Base-by-base conservation (phyloP, 2,888 invertebrate species). In the Drosophila infuscata region DNA sequence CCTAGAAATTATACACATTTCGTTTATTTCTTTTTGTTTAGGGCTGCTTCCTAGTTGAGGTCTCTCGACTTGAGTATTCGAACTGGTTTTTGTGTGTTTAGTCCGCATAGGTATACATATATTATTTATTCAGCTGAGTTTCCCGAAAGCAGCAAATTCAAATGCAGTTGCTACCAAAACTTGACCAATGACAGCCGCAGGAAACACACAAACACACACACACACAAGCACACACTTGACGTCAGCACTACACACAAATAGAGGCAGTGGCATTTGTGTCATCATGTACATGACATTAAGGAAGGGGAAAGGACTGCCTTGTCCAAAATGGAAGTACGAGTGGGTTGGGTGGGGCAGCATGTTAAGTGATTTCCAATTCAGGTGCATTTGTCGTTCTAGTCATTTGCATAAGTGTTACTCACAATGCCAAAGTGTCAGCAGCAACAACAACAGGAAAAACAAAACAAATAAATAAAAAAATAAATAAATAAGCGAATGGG, bases 351-450 rank as follows among this genome's bases (percentile, higher is more conserved):
- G 33, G 15, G 11, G 38, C 38, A 56, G 56, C 59, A 48, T 56
- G 81, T 71, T 85, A 83, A 85, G 87, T 85, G 84, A 88, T 85
- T 85, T 88, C 70, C 88, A 85, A 88, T 85, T 88, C 84, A 85
- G 84, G 83, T 83, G 83, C 81, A 75, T 79, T 69, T 79, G 79
- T 82, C 79, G 68, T 59, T 32, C 67, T 38, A 74, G 52, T 67
- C 71, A 84, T 84, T 84, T 84, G 84, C 84, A 84, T 84, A 83
- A 74, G 71, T 85, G 72, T 63, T 63, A 70, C 71, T 64, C 66
- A 53, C 73, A 80, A 69, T 83, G 67, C 58, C 67, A 63, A 79
- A 83, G 71, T 68, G 70, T 57, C 70, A 54, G 43, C 46, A 68
- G 35, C 48, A 35, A 41, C 48, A 43, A 25, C 11, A 12, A 11